Evolutionary conservation across 2,113 vertebrate species (phyloP), one percentile per base, ranked within the genome.

Genomic region (Megaptera novaeangliae): DNA sequence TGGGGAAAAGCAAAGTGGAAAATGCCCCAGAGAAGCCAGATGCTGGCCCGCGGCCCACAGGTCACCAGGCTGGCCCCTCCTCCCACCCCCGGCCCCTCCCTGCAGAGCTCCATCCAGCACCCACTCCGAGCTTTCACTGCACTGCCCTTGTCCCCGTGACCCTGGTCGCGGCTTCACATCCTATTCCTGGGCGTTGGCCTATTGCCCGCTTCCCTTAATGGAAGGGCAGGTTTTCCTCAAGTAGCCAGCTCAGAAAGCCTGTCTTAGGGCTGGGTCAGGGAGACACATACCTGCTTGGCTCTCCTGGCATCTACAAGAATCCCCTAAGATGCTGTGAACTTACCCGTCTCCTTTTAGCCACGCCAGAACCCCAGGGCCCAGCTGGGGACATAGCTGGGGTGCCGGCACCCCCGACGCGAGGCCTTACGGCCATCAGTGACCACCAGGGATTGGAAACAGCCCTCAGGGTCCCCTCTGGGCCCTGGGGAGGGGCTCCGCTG

Each of bases 21-120:
- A 64, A 34, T 34, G 11, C 18, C 12, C 41, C 81, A 15, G 59
- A 14, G 27, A 41, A 82, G 39, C 57, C 72, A 17, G 1, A 23
- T 2, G 25, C n/a, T 20, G 78, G 55, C 39, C 17, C 2, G 17
- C 27, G 18, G 27, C 15, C 0, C 27, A 15, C 3, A 14, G 6
- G 39, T 13, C 80, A 2, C 3, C 59, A 13, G 80, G 27, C 39
- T 2, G n/a, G 80, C 14, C 14, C 5, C 15, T 27, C 55, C n/a
- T 61, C 55, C 20, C 1, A 0, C 55, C 14, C 2, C 8, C 2
- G 1, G 36, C 61, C 81, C 59, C 27, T 9, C 18, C 17, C 59
- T 46, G 6, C 29, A 31, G 72, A 31, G 41, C 41, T 46, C 72
- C 72, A 29, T 20, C 29, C 29, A 44, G 39, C 57, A 21, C 18